Base-by-base conservation (phyloP, 2,113 vertebrate species). In the Grammomys dolichurus region DNA sequence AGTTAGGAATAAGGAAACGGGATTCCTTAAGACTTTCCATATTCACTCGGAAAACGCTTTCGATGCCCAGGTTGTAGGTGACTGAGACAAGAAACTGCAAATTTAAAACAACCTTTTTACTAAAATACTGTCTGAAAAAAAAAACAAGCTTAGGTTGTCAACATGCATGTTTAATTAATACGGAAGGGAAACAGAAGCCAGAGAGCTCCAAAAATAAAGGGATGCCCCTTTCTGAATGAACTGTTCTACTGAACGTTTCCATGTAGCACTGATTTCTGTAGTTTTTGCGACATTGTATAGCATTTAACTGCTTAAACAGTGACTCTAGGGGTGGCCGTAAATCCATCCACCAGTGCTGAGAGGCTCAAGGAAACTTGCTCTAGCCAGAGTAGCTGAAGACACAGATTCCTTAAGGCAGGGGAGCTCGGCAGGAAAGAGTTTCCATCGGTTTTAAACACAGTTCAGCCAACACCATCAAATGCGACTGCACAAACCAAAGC, bases 1-100 rank as follows among this genome's bases (percentile, higher is more conserved):
- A 92, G 51, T 16, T 90, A 51, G 88, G 81, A 88, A 81, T 54
- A 93, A 88, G 84, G 54, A 96, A 93, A 94, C 0, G 26, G 75
- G 90, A 65, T 87, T 76, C 54, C 58, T 78, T 48, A 73, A 90
- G 81, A 78, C 31, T 84, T 96, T 89, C n/a, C 75, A 28, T 43
- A 28, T 63, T 90, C 80, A 80, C 69, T 76, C 69, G 26, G 84
- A 92, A 90, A 95, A 48, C 20, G 56, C 46, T 95, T 89, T 17
- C 28, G 60, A 60, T 73, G 36, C 80, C 24, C n/a, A n/a, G 19
- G 78, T 81, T 63, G 56, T 28, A 91, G 60, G 93, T 19, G 63
- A 28, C 46, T 69, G 13, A 69, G 11, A 72, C 5, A 93, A 43
- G 70, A 9, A n/a, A 13, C 75, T 87, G 31, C 72, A 95, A 93